phyloP scores from a whole-genome alignment of 2,888 invertebrate genomes.

The Conomelus anceps region DNA sequence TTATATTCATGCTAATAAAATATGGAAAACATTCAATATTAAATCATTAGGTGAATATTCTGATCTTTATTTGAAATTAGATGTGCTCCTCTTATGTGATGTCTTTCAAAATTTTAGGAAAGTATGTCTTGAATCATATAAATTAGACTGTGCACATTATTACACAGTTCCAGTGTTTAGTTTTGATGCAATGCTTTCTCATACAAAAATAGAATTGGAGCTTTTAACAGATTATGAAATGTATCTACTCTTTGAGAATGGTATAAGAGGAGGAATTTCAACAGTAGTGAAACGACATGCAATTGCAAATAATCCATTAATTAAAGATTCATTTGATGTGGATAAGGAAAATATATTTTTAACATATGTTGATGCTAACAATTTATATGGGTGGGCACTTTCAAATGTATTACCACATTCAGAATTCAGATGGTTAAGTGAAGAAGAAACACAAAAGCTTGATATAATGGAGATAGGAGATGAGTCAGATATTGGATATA shows the following conservation, averaged over 20 bases:
- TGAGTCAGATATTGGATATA: constrained; percentile 17
- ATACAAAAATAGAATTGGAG: constrained; percentile 23
- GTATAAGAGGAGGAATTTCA: constrained; percentile 25
- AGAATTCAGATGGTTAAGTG: constrained; percentile 36
- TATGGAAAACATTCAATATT: constrained; percentile 38
- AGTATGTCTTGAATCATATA: constrained; percentile 12
- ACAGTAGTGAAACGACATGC: constrained; percentile 1
- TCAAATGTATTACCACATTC: constrained; percentile 34
- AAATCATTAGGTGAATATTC: constrained; percentile 38
- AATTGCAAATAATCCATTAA: constrained; percentile 5
- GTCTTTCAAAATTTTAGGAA: constrained; percentile 29
- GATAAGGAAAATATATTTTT: constrained; percentile 14
- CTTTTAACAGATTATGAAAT: constrained; percentile 26
- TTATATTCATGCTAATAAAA: constrained; percentile 38
- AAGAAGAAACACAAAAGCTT: constrained; percentile 29
- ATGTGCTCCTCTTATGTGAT: constrained; percentile 25
- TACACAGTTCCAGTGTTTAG: constrained; percentile 22
- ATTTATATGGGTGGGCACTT: constrained; percentile 32
- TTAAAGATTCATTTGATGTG: background rate
- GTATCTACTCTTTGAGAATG: constrained; percentile 25
- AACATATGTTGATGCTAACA: constrained; percentile 27
- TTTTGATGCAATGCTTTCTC: constrained; percentile 19
- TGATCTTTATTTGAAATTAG: constrained; percentile 21
- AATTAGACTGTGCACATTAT: constrained; percentile 24
- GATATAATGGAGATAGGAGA: constrained; percentile 11